Base-by-base conservation (phyloP, 1,140 invertebrate genomes). In the Onthophagus taurus region DNA sequence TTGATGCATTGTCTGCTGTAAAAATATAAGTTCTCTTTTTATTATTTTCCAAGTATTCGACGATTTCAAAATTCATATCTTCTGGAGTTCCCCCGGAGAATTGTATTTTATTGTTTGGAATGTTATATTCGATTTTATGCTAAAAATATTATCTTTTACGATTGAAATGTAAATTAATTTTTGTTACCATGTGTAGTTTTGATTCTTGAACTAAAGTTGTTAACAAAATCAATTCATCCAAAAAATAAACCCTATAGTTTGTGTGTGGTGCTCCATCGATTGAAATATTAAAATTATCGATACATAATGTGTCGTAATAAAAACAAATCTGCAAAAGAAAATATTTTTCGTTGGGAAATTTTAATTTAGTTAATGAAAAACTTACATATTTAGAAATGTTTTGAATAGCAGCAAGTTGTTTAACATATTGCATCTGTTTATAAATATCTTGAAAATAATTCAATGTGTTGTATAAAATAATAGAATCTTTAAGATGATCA, bases 391-490 rank as follows among this genome's bases (percentile, higher is more conserved):
- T n/a, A n/a, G 17, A 21, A 21, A 37, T 21, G 20, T 37, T 37
- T 1, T 23, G 19, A 9, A 37, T 21, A 4, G 17, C 11, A 9
- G 35, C 35, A 12, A 21, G 19, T 20, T 37, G 35, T 13, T 37
- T 37, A n/a, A 37, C 35, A n/a, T 37, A 37, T 13, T 37, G 35
- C 35, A 37, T 37, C 14, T 37, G 35, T 20, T 21, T 37, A 12
- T 37, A 37, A 12, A 37, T 37, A 11, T 37, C 24, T 12, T 37
- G 20, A 13, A 37, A 37, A 12, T 21, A 13, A 12, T 37, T n/a
- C 12, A 37, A 37, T 20, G 35, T 21, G 20, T 37, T 12, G 7
- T 37, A 21, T 12, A 37, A 37, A 3, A 11, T 13, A 7, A 21
- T 21, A 3, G 35, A 37, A 18, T 18, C 13, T 20, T 37, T 37